Evolutionary conservation across 2,888 invertebrate genomes (phyloP), one percentile per base, ranked within the genome.

Genomic region (Nemurella pictetii): DNA sequence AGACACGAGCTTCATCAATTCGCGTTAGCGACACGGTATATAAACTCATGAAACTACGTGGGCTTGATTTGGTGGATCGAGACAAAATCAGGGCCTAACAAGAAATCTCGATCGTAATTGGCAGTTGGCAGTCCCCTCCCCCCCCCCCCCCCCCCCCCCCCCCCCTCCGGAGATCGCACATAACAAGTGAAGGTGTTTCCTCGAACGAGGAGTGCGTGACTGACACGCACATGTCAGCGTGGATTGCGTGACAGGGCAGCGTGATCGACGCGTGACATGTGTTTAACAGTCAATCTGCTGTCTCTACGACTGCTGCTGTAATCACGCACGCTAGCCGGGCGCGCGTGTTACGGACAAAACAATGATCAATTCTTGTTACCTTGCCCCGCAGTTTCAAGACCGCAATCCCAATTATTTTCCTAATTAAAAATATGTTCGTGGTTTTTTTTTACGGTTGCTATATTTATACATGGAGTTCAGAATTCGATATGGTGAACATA

Each of bases 271-370:
- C 55, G 27, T 27, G 75, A 75, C 75, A 75, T 28, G 75, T 75
- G 75, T 75, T 75, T 75, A 75, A 75, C 75, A 75, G 28, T 28
- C 75, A 28, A 75, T 75, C 75, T 27, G 75, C 75, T 75, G 75
- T 75, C 75, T 75, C 5, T 55, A 7, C 55, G 55, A 55, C 15
- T 55, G 55, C 55, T 20, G 20, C 55, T 55, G n/a, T n/a, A 55
- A 55, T 55, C 55, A 55, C 55, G 55, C 55, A 55, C n/a, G n/a
- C n/a, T n/a, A n/a, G n/a, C 9, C 55, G 55, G 20, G 55, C 55
- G 20, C 55, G 55, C 55, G 12, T 20, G 20, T 20, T 55, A 7
- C 15, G 20, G 20, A 55, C 55, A 55, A 55, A 55, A 55, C 55
- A 55, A 55, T 55, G 15, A 55, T 12, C 55, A 3, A 12, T 55